phyloP scores from a whole-genome alignment of 2,113 vertebrate species.

The Natator depressus region DNA sequence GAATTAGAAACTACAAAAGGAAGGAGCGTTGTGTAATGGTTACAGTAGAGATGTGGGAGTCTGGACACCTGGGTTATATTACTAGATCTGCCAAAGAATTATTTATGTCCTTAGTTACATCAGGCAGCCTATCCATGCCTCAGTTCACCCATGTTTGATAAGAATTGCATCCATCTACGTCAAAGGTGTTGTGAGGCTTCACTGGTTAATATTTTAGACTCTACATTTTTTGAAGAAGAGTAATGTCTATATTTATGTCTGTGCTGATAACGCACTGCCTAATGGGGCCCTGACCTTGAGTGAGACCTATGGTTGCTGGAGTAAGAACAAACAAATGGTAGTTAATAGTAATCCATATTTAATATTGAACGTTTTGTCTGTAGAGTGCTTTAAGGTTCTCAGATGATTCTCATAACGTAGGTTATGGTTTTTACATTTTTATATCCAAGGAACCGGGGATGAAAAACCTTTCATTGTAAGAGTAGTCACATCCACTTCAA shows the following conservation, averaged over 20 bases:
- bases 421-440: slow-evolving; percentile 5
- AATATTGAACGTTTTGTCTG: background rate
- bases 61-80: accelerated
- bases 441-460: background rate
- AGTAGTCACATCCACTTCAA: background rate
- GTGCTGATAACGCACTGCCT: too few species aligned
- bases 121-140: background rate
- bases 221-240: too few species aligned
- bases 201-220: too few species aligned
- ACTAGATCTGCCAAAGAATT: background rate
- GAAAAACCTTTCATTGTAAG: too few species aligned
- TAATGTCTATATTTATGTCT: too few species aligned
- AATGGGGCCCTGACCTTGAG: background rate
- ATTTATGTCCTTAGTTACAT: background rate
- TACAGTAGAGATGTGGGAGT: background rate
- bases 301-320: background rate
- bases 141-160: too few species aligned
- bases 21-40: background rate
- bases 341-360: background rate
- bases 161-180: too few species aligned
- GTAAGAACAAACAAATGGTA: background rate
- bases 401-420: slow-evolving; percentile 14
- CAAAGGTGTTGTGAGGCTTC: too few species aligned
- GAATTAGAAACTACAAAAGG: background rate
- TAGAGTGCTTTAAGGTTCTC: background rate